Percentiles rank a stretch among this genome's conserved stretches.
phyloP scores from a whole-genome alignment of 2,797 vertebrate species.

The Xyrichtys novacula region DNA sequence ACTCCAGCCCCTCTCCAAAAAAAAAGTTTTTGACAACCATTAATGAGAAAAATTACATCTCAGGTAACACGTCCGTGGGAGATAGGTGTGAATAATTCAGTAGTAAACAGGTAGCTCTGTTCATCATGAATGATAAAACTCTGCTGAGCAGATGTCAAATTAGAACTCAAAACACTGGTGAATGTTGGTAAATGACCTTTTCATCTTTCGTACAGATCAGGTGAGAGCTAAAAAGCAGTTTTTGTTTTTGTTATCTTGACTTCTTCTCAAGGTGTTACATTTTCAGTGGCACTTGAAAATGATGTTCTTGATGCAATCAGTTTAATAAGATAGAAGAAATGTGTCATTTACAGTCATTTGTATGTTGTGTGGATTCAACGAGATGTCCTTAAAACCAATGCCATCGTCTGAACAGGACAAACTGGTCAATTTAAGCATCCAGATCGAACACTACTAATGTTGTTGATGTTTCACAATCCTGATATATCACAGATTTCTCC shows the following conservation, averaged over 20 bases:
- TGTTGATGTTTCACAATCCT: too few relatives aligned
- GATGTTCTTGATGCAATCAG: too few relatives aligned
- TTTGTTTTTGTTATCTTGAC: background rate
- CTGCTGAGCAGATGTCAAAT: slow-evolving; percentile 49
- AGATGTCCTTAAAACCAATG: too few relatives aligned
- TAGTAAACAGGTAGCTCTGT: slow-evolving; percentile 21
- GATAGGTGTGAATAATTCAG: slow-evolving; percentile 51
- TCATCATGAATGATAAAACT: slow-evolving; percentile 50
- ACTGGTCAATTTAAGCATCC: background rate
- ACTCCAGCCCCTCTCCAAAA: background rate
- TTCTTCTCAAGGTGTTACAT: background rate
- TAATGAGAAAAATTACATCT: background rate
- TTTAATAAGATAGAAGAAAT: too few relatives aligned
- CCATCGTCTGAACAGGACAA: too few relatives aligned
- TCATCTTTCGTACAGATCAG: background rate
- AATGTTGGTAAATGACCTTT: slow-evolving; percentile 47
- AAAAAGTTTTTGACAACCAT: background rate
- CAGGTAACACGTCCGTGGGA: slow-evolving; percentile 4
- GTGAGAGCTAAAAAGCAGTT: background rate
- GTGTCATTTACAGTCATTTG: too few relatives aligned
- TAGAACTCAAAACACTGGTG: slow-evolving; percentile 15
- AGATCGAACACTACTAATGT: background rate
- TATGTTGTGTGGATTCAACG: too few relatives aligned
- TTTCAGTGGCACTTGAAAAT: background rate
- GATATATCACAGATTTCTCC: too few relatives aligned